These are phyloP conservation scores for Arion vulgaris DNA, from an alignment of 1,140 invertebrate genomes.

Conservation along the genomic window DNA sequence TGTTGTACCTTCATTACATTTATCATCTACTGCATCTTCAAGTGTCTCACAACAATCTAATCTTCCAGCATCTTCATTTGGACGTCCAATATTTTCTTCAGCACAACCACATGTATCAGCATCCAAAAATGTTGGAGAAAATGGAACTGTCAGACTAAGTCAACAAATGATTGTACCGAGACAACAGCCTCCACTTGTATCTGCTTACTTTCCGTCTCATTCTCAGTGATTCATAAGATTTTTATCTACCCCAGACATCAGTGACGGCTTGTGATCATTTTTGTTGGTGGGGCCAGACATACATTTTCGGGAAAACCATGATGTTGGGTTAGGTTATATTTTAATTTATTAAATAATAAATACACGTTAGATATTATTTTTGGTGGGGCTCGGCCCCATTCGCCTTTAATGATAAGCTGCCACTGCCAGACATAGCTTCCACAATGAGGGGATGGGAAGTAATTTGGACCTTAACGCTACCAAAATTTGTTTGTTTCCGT, in stretches of 20 bases:
- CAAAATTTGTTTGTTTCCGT: no score
- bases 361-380: no score
- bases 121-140: neutral
- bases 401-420: no score
- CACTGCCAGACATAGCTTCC: no score
- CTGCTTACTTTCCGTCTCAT: slow-evolving; percentile 66
- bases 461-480: neutral
- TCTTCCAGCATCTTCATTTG: slow-evolving; percentile 25
- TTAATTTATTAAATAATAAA: no score
- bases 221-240: neutral
- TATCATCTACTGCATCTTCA: neutral
- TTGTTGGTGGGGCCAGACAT: no score
- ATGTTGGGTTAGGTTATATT: no score
- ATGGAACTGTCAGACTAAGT: slow-evolving; percentile 46
- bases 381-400: no score
- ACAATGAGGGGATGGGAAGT: neutral
- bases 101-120: neutral
- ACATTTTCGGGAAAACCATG: no score
- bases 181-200: slow-evolving; percentile 61
- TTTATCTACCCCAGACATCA: neutral
- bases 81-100: neutral
- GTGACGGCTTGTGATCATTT: no score
- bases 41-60: slow-evolving; percentile 28
- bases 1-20: neutral
- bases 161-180: slow-evolving; percentile 61